Conservation (phyloP, 1,140 invertebrate species). For the Drosophila rufa region DNA sequence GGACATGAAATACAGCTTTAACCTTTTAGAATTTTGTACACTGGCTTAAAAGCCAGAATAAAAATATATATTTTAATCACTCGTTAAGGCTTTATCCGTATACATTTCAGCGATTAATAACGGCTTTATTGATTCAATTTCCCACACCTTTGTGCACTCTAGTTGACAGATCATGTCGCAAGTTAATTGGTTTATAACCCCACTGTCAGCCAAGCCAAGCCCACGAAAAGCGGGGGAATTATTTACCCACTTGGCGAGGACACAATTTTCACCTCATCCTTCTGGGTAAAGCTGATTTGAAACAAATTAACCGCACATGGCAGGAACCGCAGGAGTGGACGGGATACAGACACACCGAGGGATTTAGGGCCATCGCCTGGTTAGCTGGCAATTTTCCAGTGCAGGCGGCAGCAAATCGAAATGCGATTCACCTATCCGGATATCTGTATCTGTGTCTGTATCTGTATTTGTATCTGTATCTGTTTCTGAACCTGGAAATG, state of each 20-base stretch:
- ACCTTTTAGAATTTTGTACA: not conserved
- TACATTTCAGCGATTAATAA: not conserved
- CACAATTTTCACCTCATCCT: slow-evolving; percentile 12
- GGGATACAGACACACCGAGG: slow-evolving; percentile 15
- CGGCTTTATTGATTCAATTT: not conserved
- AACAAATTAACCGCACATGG: slow-evolving; percentile 76
- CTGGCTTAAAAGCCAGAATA: not conserved
- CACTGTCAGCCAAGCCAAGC: slow-evolving; percentile 5
- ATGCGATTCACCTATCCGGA: slow-evolving; percentile 22
- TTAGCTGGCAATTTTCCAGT: slow-evolving; percentile 69
- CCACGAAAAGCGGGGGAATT: slow-evolving; percentile 28
- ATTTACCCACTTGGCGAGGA: slow-evolving; percentile 27
- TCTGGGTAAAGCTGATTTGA: slow-evolving; percentile 62
- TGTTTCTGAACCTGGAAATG: not conserved
- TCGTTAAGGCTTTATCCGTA: not conserved
- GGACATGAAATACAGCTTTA: not conserved
- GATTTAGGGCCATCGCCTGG: slow-evolving; percentile 65
- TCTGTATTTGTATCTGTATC: not conserved
- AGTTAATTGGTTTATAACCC: slow-evolving; percentile 36
- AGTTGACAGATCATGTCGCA: slow-evolving; percentile 20
- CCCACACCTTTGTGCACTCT: slow-evolving; percentile 1
- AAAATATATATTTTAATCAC: not conserved
- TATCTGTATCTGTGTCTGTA: slow-evolving; percentile 10
- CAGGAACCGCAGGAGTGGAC: slow-evolving; percentile 48
- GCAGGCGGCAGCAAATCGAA: slow-evolving; percentile 48